These are phyloP conservation scores for Temnothorax longispinosus DNA, from an alignment of 1,140 invertebrate genomes.

Conservation along the genomic window DNA sequence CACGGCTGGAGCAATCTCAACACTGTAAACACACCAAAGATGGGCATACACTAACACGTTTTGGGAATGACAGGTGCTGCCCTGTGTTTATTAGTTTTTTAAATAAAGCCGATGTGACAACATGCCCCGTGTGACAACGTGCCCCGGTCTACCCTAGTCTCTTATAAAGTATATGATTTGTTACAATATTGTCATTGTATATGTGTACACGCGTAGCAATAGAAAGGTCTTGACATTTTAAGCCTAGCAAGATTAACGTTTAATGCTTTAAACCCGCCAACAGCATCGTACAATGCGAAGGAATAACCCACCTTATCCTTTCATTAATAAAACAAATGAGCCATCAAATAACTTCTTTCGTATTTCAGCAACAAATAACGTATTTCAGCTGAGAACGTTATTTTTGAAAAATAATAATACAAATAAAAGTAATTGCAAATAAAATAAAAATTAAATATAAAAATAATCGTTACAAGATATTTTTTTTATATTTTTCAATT, in stretches of 20 bases:
- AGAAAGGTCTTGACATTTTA: conserved; percentile 7
- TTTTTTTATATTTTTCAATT: not conserved
- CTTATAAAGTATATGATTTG: not conserved
- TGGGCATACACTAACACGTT: too few species aligned
- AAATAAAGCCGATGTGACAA: too few species aligned
- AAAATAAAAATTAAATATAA: not conserved
- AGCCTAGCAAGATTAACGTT: conserved; percentile 14
- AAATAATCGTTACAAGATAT: not conserved
- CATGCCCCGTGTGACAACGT: too few species aligned
- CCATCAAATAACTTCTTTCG: not conserved
- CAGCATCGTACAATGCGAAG: not conserved
- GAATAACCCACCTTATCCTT: not conserved
- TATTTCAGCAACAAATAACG: too few species aligned
- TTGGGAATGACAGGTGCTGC: too few species aligned
- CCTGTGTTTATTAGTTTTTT: too few species aligned
- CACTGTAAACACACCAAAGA: too few species aligned
- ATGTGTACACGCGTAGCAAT: not conserved
- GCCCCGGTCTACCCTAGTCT: too few species aligned
- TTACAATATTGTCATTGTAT: not conserved
- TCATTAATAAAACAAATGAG: not conserved
- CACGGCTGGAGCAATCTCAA: too few species aligned
- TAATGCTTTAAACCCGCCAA: not conserved
- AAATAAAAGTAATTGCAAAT: not conserved
- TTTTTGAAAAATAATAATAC: not conserved
- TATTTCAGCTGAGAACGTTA: not conserved